These are phyloP conservation scores for Dusona sp. DNA, from an alignment of 2,888 invertebrate species.

Conservation along the genomic window DNA sequence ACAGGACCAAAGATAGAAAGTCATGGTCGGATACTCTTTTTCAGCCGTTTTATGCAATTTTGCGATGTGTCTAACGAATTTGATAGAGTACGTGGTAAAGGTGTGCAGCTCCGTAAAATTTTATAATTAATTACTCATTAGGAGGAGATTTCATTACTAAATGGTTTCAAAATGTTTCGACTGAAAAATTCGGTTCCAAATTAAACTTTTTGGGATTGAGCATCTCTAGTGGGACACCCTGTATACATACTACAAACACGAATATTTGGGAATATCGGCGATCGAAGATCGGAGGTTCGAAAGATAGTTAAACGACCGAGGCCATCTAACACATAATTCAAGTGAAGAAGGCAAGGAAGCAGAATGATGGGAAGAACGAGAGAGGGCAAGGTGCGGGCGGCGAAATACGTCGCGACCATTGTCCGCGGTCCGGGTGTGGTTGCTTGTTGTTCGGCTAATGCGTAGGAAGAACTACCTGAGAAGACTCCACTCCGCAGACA, in stretches of 20 bases:
- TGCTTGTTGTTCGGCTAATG: conserved; percentile 79
- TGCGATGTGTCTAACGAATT: neutral
- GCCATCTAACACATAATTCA: conserved; percentile 80
- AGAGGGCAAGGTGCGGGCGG: conserved; percentile 65
- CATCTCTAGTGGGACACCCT: neutral
- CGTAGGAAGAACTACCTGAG: conserved; percentile 82
- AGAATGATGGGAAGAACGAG: conserved; percentile 50
- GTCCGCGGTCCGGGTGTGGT: conserved; percentile 80
- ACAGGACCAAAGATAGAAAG: neutral
- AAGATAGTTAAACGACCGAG: conserved; percentile 77
- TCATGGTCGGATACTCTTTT: neutral
- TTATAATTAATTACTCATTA: no score
- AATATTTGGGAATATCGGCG: conserved; percentile 69
- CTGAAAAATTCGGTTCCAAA: no score
- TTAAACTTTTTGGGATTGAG: neutral
- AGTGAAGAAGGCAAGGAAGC: conserved; percentile 70
- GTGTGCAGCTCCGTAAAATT: no score
- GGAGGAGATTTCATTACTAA: neutral
- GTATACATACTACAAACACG: conserved; percentile 40
- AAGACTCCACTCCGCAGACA: conserved; percentile 25
- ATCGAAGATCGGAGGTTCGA: conserved; percentile 72
- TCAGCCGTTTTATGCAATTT: neutral
- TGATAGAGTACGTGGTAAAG: neutral
- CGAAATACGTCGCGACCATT: conserved; percentile 80
- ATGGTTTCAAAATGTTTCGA: neutral